A percentile compares a stretch with the other conserved stretches of the same genome.
Conservation (phyloP, 2,888 invertebrate species). For the Priocnemis perturbator region DNA sequence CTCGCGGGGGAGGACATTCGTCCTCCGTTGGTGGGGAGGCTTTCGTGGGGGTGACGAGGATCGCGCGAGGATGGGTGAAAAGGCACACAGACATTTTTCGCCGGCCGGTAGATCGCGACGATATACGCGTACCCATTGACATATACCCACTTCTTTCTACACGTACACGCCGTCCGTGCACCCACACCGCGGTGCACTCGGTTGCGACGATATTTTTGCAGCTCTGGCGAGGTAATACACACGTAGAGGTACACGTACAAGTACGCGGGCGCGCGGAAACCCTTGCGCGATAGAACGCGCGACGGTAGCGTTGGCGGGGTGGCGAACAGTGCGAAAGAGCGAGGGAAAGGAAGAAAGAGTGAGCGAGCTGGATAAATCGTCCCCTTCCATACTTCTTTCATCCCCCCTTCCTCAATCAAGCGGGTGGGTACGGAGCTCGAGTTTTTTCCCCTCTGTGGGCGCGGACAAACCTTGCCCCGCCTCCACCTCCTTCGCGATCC, state of each 20-base stretch:
- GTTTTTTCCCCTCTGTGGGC: slow-evolving; percentile 78
- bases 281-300: slow-evolving; percentile 20
- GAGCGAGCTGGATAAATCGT: slow-evolving; percentile 60
- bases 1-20: slow-evolving; percentile 45
- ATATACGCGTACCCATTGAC: slow-evolving; percentile 23
- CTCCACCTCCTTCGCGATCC: slow-evolving; percentile 59
- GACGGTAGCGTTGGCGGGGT: slow-evolving; percentile 14
- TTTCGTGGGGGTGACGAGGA: slow-evolving; percentile 26
- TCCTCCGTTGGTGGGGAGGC: slow-evolving; percentile 42
- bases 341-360: slow-evolving; percentile 23
- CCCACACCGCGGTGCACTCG: too few relatives aligned
- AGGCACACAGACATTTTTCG: slow-evolving; percentile 53
- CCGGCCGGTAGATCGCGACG: slow-evolving; percentile 36
- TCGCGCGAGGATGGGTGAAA: slow-evolving; percentile 43
- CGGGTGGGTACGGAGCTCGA: slow-evolving; percentile 63
- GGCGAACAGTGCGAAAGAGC: slow-evolving; percentile 1
- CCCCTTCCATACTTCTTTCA: slow-evolving; percentile 67
- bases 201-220: slow-evolving; percentile 42
- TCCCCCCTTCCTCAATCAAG: slow-evolving; percentile 53
- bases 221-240: not conserved
- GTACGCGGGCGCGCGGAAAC: not conserved
- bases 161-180: slow-evolving; percentile 22
- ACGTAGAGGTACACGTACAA: too few relatives aligned
- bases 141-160: slow-evolving; percentile 19
- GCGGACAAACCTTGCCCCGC: slow-evolving; percentile 76